phyloP scores from a whole-genome alignment of 2,113 vertebrate species.

The Crotalus viridis region DNA sequence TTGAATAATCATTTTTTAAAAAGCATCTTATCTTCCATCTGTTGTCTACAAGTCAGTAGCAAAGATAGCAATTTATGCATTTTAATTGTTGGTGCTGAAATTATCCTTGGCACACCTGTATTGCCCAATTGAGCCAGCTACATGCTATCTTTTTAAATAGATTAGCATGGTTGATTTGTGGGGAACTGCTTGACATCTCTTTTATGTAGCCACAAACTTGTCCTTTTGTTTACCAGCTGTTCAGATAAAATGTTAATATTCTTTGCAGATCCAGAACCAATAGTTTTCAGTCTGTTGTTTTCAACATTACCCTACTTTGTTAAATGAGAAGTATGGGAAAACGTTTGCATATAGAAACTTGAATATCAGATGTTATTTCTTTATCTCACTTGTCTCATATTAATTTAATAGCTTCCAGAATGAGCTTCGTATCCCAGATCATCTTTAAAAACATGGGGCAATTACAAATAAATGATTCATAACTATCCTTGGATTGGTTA shows the following conservation, averaged over 20 bases:
- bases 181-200: neutral
- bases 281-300: neutral
- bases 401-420: neutral
- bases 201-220: neutral
- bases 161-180: neutral
- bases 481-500: too few relatives aligned
- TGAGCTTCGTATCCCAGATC: neutral
- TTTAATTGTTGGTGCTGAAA: neutral
- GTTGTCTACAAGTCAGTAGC: too few relatives aligned
- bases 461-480: neutral
- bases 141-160: neutral
- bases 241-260: conserved; percentile 28
- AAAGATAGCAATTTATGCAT: too few relatives aligned
- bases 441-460: neutral
- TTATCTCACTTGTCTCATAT: neutral
- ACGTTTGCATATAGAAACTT: neutral
- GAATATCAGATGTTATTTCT: neutral
- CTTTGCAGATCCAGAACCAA: conserved; percentile 24
- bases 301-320: neutral
- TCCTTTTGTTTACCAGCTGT: neutral
- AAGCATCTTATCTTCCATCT: too few relatives aligned
- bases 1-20: neutral
- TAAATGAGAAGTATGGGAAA: neutral
- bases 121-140: neutral
- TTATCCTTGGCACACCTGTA: neutral